Conservation (phyloP, 2,113 vertebrate genomes). For the Mixornis gularis region DNA sequence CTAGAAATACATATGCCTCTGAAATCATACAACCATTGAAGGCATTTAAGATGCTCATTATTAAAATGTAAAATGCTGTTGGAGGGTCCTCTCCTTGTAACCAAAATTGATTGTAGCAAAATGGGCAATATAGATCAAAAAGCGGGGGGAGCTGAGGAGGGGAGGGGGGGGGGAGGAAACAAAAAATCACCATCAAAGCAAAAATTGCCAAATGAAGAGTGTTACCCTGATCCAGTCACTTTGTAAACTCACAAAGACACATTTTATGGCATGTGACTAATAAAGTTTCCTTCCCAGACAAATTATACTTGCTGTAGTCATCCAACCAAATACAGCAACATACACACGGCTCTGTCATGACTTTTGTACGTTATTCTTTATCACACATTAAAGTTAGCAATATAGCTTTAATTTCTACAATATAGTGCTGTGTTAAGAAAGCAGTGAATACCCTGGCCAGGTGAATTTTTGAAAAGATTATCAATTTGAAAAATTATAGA, state of each 20-base stretch:
- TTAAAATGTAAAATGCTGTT: background rate
- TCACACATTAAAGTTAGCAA: background rate
- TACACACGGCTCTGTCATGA: background rate
- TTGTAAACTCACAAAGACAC: background rate
- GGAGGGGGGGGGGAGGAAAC: background rate
- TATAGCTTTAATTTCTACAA: background rate
- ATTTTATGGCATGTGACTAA: background rate
- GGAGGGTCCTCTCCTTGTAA: background rate
- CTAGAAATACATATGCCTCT: background rate
- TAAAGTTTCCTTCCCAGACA: background rate
- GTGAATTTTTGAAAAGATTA: background rate
- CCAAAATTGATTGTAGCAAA: background rate
- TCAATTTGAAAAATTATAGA: background rate
- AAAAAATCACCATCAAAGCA: background rate
- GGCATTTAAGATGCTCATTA: background rate
- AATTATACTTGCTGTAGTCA: background rate
- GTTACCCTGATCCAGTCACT: background rate
- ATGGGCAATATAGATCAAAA: background rate
- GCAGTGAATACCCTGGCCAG: background rate
- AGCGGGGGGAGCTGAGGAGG: accelerated
- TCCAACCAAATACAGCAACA: background rate
- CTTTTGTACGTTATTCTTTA: background rate
- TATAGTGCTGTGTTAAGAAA: background rate
- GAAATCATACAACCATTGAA: background rate
- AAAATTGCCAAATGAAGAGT: background rate